Evolutionary conservation across 2,888 invertebrate species (phyloP).

Genomic region (Chrysopilus asiliformis): DNA sequence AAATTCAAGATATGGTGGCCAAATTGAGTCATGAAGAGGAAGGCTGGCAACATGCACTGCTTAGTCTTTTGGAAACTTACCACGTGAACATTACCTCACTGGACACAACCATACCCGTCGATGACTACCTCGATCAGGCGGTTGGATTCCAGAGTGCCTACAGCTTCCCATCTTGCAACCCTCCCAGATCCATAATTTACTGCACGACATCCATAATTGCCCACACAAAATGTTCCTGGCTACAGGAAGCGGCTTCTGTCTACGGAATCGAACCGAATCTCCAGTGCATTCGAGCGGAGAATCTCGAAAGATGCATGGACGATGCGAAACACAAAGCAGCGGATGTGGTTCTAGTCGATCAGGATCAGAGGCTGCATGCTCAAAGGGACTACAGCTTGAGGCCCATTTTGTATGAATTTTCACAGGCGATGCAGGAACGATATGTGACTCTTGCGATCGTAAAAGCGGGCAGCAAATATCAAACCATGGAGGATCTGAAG

Average conservation of each 20-base stretch:
- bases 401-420: slow-evolving; percentile 28
- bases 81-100: slow-evolving; percentile 41
- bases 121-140: slow-evolving; percentile 51
- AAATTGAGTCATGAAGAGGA: slow-evolving; percentile 32
- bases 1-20: slow-evolving; percentile 39
- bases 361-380: slow-evolving; percentile 57
- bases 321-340: slow-evolving; percentile 47
- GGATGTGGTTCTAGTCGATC: slow-evolving; percentile 58
- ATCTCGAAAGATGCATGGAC: slow-evolving; percentile 51
- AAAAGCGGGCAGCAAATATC: slow-evolving; percentile 42
- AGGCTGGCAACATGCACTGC: slow-evolving; percentile 45
- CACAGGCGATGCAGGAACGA: slow-evolving; percentile 28
- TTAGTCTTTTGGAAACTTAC: slow-evolving; percentile 47
- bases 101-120: slow-evolving; percentile 46
- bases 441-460: slow-evolving; percentile 51
- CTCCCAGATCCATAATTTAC: slow-evolving; percentile 47
- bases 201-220: slow-evolving; percentile 59
- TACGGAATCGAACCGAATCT: slow-evolving; percentile 67
- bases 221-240: slow-evolving; percentile 64
- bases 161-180: slow-evolving; percentile 54
- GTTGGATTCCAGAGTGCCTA: slow-evolving; percentile 50
- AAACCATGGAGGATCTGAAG: slow-evolving; percentile 46
- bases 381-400: slow-evolving; percentile 41
- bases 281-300: slow-evolving; percentile 53
- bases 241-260: slow-evolving; percentile 58